These are phyloP conservation scores for Caenorhabditis zanzibari DNA, from an alignment of 2,888 invertebrate genomes.

Conservation along the genomic window DNA sequence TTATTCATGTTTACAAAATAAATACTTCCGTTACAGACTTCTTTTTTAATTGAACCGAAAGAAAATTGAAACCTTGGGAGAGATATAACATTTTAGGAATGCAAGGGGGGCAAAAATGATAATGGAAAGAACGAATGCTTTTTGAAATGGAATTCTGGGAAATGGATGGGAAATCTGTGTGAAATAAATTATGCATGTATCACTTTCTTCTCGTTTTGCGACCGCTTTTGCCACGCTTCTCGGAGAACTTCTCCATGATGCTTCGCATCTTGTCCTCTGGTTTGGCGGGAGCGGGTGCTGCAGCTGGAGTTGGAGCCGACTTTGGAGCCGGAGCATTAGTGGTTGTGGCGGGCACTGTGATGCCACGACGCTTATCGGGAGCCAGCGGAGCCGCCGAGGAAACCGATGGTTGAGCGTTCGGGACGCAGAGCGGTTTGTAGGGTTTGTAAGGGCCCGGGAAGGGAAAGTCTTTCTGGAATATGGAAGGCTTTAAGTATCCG, in stretches of 20 bases:
- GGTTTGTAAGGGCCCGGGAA: neutral
- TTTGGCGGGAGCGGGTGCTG: neutral
- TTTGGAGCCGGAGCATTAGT: neutral
- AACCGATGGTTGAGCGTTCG: neutral
- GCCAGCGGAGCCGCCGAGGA: conserved; percentile 5
- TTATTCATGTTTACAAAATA: no score
- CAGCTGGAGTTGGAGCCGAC: neutral
- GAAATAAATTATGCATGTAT: neutral
- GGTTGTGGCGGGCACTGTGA: neutral
- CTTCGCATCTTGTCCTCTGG: neutral
- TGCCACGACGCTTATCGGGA: neutral
- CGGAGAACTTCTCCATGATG: neutral
- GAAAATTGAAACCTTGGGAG: no score
- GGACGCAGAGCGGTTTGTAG: neutral
- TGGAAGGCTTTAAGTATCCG: no score
- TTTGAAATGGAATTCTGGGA: no score
- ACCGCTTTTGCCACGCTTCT: neutral
- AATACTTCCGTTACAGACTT: no score
- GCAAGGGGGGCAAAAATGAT: no score
- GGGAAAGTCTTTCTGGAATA: conserved; percentile 17
- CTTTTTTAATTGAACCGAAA: no score
- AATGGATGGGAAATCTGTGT: no score
- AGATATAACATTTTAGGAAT: no score
- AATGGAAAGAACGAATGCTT: no score
- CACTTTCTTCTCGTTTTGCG: neutral